Conservation (phyloP, 1,140 invertebrate species). For the Drosophila miranda region DNA sequence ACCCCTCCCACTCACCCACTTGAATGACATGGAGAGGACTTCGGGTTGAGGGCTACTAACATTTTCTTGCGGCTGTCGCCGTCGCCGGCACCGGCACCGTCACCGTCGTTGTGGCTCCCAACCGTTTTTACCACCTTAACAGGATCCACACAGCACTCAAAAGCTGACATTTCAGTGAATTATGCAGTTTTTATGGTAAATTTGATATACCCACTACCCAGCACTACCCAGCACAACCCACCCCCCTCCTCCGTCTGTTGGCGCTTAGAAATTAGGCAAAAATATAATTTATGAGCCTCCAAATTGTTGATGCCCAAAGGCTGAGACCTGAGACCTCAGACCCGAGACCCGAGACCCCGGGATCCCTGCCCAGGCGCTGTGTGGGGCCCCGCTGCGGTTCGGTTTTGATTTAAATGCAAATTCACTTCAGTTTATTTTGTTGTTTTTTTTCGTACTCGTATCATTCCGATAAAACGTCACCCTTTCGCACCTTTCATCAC, state of each 20-base stretch:
- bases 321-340: conserved; percentile 7
- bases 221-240: too few species aligned
- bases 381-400: conserved; percentile 33
- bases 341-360: conserved; percentile 11
- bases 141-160: conserved; percentile 22
- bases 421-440: conserved; percentile 28
- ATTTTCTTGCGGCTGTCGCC: conserved; percentile 21
- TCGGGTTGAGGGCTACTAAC: conserved; percentile 47
- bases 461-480: conserved; percentile 53
- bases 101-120: not conserved
- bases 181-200: conserved; percentile 71
- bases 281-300: conserved; percentile 68
- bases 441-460: conserved; percentile 19
- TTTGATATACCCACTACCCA: conserved; percentile 54
- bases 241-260: not conserved
- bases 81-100: not conserved
- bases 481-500: conserved; percentile 69
- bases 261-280: conserved; percentile 62
- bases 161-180: conserved; percentile 75
- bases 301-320: conserved; percentile 46
- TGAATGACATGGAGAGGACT: conserved; percentile 69
- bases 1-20: conserved; percentile 1
- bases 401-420: conserved; percentile 78
- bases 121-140: conserved; percentile 10
- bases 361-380: conserved; percentile 18